A percentile compares a stretch with the other conserved stretches of the same genome.
These are phyloP conservation scores for Leptothorax acervorum DNA, from an alignment of 2,888 invertebrate genomes.

Conservation along the genomic window DNA sequence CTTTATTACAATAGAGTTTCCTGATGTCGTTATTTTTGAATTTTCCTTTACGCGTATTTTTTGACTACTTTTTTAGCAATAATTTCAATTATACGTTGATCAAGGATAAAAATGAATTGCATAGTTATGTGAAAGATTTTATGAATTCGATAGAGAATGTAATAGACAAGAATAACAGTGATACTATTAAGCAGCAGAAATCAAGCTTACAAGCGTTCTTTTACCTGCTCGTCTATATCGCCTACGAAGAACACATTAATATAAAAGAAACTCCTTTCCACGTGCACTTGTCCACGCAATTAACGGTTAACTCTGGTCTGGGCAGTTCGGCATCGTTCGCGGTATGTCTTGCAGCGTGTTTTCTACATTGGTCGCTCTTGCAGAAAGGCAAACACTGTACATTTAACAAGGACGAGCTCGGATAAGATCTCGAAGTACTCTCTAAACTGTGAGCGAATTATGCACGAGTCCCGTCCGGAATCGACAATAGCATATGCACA, in stretches of 20 bases:
- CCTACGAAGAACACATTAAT: conserved; percentile 76
- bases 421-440: conserved; percentile 93
- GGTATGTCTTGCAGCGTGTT: conserved; percentile 92
- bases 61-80: conserved; percentile 66
- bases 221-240: conserved; percentile 83
- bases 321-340: conserved; percentile 99
- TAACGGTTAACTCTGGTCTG: conserved; percentile 94
- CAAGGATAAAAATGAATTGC: conserved; percentile 76
- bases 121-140: conserved; percentile 78
- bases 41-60: conserved; percentile 71
- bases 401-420: conserved; percentile 86
- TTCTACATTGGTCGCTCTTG: conserved; percentile 87
- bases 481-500: conserved; percentile 98
- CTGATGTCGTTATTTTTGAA: conserved; percentile 71
- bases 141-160: conserved; percentile 71
- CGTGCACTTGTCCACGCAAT: conserved; percentile 88
- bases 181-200: conserved; percentile 72
- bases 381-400: conserved; percentile 76
- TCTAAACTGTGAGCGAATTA: conserved; percentile 94
- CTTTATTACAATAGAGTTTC: conserved; percentile 76
- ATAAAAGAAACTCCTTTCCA: conserved; percentile 80
- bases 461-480: conserved; percentile 98
- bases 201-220: conserved; percentile 82
- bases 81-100: conserved; percentile 56
- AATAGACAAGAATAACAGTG: conserved; percentile 62